Conservation (phyloP, 2,113 vertebrate species). For the Heterocephalus glaber region DNA sequence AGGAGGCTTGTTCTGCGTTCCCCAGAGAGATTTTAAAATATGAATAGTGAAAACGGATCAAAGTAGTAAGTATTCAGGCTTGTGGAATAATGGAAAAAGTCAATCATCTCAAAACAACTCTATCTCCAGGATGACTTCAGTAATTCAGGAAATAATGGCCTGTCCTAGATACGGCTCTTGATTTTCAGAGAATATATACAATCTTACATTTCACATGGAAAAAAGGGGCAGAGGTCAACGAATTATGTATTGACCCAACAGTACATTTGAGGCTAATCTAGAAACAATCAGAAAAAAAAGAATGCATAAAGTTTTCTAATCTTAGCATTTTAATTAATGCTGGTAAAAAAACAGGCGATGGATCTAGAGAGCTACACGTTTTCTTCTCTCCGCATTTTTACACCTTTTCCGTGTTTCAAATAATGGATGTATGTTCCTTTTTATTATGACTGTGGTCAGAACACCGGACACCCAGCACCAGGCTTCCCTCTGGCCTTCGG, state of each 20-base stretch:
- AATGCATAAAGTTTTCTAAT: background rate
- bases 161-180: slow-evolving; percentile 20
- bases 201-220: slow-evolving; percentile 23
- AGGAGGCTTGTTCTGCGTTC: background rate
- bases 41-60: background rate
- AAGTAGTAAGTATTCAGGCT: slow-evolving; percentile 40
- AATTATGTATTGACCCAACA: slow-evolving; percentile 58
- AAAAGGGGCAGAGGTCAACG: background rate
- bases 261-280: slow-evolving; percentile 26
- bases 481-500: background rate
- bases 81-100: slow-evolving; percentile 58
- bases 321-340: slow-evolving; percentile 27
- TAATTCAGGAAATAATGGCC: slow-evolving; percentile 65
- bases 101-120: slow-evolving; percentile 60
- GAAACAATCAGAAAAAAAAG: slow-evolving; percentile 47
- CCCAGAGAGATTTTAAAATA: background rate
- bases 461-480: background rate
- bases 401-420: background rate
- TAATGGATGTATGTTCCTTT: background rate
- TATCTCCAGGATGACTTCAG: slow-evolving; percentile 35
- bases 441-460: background rate
- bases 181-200: slow-evolving; percentile 49
- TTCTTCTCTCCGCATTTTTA: slow-evolving; percentile 7
- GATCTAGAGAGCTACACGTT: background rate
- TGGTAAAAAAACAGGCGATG: background rate